Evolutionary conservation across 2,797 vertebrate genomes (phyloP).

Genomic region (Astyanax mexicanus): DNA sequence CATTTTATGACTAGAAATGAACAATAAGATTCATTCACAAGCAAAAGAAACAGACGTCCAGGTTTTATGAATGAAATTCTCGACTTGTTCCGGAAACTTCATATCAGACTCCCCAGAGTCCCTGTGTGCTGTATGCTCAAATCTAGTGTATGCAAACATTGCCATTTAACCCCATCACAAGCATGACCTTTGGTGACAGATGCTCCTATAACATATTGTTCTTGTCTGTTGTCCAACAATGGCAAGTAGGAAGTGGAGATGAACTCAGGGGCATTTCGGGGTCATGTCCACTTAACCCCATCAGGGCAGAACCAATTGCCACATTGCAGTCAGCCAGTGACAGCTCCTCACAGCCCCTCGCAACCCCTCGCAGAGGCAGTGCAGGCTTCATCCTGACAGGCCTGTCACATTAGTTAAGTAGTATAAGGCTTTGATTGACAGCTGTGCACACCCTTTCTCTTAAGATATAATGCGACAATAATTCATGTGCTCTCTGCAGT

Average conservation of each 20-base stretch:
- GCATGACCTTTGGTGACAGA: slow-evolving; percentile 69
- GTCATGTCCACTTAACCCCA: slow-evolving; percentile 84
- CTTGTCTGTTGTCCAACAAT: slow-evolving; percentile 72
- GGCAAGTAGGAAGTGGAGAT: slow-evolving; percentile 75
- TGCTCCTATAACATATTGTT: slow-evolving; percentile 69
- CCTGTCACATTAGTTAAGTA: slow-evolving; percentile 59
- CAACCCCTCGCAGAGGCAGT: slow-evolving; percentile 35
- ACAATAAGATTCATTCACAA: no score
- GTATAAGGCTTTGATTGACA: slow-evolving; percentile 52
- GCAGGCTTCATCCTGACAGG: slow-evolving; percentile 52
- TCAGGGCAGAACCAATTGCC: slow-evolving; percentile 77
- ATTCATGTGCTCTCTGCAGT: slow-evolving; percentile 24
- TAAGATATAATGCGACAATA: slow-evolving; percentile 40
- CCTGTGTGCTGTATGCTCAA: neutral
- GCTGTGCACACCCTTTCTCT: slow-evolving; percentile 46
- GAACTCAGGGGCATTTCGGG: slow-evolving; percentile 72
- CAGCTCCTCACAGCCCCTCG: no score
- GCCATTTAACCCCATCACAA: slow-evolving; percentile 54
- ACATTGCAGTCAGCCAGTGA: slow-evolving; percentile 69
- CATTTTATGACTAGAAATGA: no score
- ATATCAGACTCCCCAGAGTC: neutral
- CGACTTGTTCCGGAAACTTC: neutral
- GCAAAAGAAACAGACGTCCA: no score
- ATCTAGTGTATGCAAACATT: slow-evolving; percentile 71
- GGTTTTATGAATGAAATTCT: neutral